Evolutionary conservation across 2,888 invertebrate genomes (phyloP).

Genomic region (Eilema griseolum): DNA sequence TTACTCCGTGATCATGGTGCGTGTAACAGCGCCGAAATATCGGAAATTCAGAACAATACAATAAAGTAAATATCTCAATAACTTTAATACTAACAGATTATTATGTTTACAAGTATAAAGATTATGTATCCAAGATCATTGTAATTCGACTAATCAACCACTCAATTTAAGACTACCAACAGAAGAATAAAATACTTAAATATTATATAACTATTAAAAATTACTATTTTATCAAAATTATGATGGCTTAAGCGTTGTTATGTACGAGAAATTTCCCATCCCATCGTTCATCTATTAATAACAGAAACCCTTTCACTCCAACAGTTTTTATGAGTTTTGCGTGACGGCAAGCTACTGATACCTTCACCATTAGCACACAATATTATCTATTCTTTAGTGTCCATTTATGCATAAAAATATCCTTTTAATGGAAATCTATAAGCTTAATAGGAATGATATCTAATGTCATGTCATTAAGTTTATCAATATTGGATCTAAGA

Average conservation of each 20-base stretch:
- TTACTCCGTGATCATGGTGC: no score
- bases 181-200: background rate
- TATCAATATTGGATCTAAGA: constrained; percentile 1
- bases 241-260: constrained; percentile 6
- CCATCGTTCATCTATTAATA: constrained; percentile 12
- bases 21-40: no score
- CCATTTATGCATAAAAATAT: background rate
- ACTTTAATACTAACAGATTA: no score
- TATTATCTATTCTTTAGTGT: background rate
- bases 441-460: background rate
- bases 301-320: constrained; percentile 20
- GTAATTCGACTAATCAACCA: background rate
- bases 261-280: constrained; percentile 7
- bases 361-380: background rate
- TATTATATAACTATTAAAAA: constrained; percentile 4
- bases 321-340: constrained; percentile 13
- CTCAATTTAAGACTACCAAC: background rate
- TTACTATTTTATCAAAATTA: background rate
- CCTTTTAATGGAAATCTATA: background rate
- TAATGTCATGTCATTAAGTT: background rate
- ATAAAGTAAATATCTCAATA: no score
- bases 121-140: no score
- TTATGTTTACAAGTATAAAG: no score
- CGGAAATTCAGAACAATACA: no score
- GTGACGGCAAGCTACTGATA: background rate